Base-by-base conservation (phyloP, 2,113 vertebrate species). In the Spilogale gracilis region DNA sequence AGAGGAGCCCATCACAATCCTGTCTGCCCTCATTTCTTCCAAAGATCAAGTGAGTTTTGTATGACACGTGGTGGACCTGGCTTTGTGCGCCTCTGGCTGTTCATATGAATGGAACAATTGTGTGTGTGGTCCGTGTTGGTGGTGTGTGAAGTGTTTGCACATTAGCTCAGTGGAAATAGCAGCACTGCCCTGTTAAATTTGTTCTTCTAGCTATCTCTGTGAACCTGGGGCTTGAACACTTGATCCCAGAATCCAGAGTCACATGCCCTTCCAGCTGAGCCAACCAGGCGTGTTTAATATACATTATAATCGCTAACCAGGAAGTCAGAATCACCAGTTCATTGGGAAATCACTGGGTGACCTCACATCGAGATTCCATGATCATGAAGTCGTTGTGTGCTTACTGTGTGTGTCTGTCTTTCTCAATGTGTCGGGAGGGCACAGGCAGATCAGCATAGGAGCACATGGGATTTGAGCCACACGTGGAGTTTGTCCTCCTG, bases 71-170 rank as follows among this genome's bases (percentile, higher is more conserved):
- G 45, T 78, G 25, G 45, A 25, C 74, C 12, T 50, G 48, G 73
- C 73, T 48, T 76, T 12, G 8, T 16, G 45, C 13, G 23, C 27
- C 10, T 48, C 73, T 48, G 7, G 3, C 73, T 30, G 32, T 78
- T 50, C 1, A 14, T 50, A 30, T 27, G 45, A 50, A 9, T 0
- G 8, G 25, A 78, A 13, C 3, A 1, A 30, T 25, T 1, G 27
- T 3, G 14, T 30, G 25, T 4, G 25, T 50, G 48, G 25, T 14
- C 45, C 27, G 25, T 78, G 74, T 30, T 30, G 45, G 45, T 1
- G 2, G 25, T 17, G 45, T 30, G 48, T 48, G 12, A 74, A 9
- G 74, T 3, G 8, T 17, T 45, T 78, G 7, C 45, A 30, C 74
- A 4, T 50, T 27, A 78, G 25, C 25, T 78, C 23, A 9, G 13